phyloP scores from a whole-genome alignment of 2,113 vertebrate species.

The Fregetta grallaria region DNA sequence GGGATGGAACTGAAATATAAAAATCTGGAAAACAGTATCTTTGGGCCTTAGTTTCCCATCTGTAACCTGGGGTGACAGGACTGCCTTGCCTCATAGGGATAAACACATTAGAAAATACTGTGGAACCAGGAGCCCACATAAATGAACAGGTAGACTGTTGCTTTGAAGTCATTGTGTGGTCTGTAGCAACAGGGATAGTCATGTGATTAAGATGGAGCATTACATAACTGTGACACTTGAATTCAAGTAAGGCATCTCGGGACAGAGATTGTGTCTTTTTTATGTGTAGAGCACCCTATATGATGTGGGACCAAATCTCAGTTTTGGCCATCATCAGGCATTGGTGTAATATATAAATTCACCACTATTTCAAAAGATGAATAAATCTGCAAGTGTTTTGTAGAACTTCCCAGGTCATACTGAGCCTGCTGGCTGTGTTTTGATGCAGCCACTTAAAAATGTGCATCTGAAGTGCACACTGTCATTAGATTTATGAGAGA shows the following conservation, averaged over 20 bases:
- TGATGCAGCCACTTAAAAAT: constrained; percentile 18
- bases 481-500: constrained; percentile 9
- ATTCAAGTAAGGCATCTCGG: background rate
- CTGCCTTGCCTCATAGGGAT: background rate
- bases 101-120: background rate
- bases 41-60: background rate
- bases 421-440: constrained; percentile 37
- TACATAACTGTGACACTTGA: background rate
- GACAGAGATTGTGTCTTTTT: background rate
- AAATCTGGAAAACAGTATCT: background rate
- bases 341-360: background rate
- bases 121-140: background rate
- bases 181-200: background rate
- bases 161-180: constrained; percentile 6
- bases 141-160: background rate
- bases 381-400: constrained; percentile 3
- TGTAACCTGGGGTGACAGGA: background rate
- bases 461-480: background rate
- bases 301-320: background rate
- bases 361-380: background rate
- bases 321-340: background rate
- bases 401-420: background rate
- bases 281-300: background rate
- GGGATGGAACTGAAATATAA: background rate
- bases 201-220: background rate